A percentile compares a stretch with the other conserved stretches of the same genome.
Conservation (phyloP, 35 echinoderm and acorn worm genomes). For the Patiria miniata region DNA sequence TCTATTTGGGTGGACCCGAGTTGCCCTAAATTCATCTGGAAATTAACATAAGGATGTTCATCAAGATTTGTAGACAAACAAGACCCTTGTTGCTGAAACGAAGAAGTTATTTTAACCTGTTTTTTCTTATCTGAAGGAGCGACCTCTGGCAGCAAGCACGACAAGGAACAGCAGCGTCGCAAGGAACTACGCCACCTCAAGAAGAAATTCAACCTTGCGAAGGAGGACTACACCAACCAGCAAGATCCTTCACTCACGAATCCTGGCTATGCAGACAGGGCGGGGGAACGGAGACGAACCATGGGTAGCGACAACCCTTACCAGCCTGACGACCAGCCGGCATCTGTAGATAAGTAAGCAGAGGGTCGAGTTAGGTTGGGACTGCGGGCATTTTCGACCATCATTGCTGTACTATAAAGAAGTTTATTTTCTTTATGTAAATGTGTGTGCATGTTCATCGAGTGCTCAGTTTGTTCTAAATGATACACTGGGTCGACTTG, state of each 20-base stretch:
- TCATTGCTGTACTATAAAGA: too few relatives aligned
- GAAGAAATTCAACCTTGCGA: conserved; percentile 80
- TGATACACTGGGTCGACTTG: too few relatives aligned
- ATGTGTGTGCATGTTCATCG: neutral
- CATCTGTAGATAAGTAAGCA: conserved; percentile 88
- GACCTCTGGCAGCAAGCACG: conserved; percentile 16
- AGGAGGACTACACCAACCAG: conserved; percentile 49
- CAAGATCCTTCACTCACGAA: conserved; percentile 45
- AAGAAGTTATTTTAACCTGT: neutral
- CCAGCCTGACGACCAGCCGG: conserved; percentile 72
- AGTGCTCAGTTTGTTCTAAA: too few relatives aligned
- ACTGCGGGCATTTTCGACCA: neutral
- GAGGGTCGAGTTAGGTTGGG: neutral
- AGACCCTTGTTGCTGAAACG: too few relatives aligned
- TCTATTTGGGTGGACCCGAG: too few relatives aligned
- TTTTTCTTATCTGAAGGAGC: neutral
- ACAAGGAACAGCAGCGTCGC: conserved; percentile 79
- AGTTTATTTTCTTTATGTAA: too few relatives aligned
- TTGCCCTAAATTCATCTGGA: too few relatives aligned
- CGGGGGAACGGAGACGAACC: conserved; percentile 67
- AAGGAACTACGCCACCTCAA: conserved; percentile 86
- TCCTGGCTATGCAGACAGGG: conserved; percentile 72
- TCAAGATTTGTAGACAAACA: too few relatives aligned
- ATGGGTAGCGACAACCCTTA: conserved; percentile 96
- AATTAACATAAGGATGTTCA: too few relatives aligned